Evolutionary conservation across 2,797 vertebrate genomes (phyloP).

Genomic region (Rhynchotus rufescens): DNA sequence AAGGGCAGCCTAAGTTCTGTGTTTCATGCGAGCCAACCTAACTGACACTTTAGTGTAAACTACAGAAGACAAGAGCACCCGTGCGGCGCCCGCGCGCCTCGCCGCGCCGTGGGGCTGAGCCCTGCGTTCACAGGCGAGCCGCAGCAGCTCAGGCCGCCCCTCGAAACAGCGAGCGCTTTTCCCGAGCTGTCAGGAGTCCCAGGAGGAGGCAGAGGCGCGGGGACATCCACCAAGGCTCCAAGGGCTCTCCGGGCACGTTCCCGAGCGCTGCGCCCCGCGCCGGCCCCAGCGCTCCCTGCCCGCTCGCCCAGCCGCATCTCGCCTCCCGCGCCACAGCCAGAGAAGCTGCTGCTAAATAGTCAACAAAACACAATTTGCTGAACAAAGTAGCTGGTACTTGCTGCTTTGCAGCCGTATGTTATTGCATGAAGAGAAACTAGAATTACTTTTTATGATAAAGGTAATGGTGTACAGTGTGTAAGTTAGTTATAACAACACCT

Average conservation of each 20-base stretch:
- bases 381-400: neutral
- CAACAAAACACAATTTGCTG: neutral
- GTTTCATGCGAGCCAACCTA: neutral
- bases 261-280: too few relatives aligned
- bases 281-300: too few relatives aligned
- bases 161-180: neutral
- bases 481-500: constrained; percentile 47
- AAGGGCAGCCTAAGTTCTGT: neutral
- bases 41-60: neutral
- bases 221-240: neutral
- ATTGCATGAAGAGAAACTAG: neutral
- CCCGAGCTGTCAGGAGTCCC: neutral
- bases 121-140: neutral
- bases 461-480: constrained; percentile 14
- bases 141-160: neutral
- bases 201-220: neutral
- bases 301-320: too few relatives aligned
- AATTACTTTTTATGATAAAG: constrained; percentile 23
- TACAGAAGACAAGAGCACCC: neutral
- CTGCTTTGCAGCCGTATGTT: neutral
- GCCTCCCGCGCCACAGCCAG: neutral
- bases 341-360: neutral
- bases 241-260: neutral
- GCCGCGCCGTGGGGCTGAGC: neutral
- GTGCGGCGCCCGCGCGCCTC: neutral